These are phyloP conservation scores for Gadopsis bispinosus DNA, from an alignment of 2,797 vertebrate genomes.

Conservation along the genomic window DNA sequence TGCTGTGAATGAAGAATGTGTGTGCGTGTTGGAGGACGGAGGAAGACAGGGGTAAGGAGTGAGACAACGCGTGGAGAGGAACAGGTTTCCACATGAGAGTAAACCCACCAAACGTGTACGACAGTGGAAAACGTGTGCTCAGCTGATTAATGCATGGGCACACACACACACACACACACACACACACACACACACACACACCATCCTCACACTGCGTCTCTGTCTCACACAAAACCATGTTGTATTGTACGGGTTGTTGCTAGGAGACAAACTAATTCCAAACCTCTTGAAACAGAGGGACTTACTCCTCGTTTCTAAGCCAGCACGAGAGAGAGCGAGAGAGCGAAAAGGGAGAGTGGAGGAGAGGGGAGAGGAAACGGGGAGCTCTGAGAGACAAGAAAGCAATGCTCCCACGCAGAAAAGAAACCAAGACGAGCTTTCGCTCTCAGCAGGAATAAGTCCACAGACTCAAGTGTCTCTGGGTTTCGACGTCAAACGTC, in stretches of 20 bases:
- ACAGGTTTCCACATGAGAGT: slow-evolving; percentile 79
- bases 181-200: slow-evolving; percentile 46
- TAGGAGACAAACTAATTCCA: slow-evolving; percentile 85
- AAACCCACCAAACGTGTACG: slow-evolving; percentile 71
- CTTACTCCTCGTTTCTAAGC: slow-evolving; percentile 78
- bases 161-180: slow-evolving; percentile 53
- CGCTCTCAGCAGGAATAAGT: slow-evolving; percentile 48
- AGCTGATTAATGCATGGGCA: slow-evolving; percentile 78
- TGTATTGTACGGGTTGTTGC: slow-evolving; percentile 83
- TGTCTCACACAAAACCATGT: slow-evolving; percentile 78
- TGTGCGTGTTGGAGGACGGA: slow-evolving; percentile 2
- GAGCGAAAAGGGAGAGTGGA: slow-evolving; percentile 55
- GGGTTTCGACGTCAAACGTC: background rate
- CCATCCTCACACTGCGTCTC: slow-evolving; percentile 68
- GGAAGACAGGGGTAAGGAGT: slow-evolving; percentile 15
- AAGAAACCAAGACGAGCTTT: slow-evolving; percentile 30
- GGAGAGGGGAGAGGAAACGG: slow-evolving; percentile 27
- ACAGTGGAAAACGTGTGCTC: slow-evolving; percentile 81
- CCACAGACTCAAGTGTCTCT: slow-evolving; percentile 51
- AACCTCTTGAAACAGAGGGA: slow-evolving; percentile 83
- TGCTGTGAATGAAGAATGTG: slow-evolving; percentile 68
- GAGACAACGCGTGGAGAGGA: slow-evolving; percentile 59
- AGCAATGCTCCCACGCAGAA: slow-evolving; percentile 60
- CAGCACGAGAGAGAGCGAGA: slow-evolving; percentile 9
- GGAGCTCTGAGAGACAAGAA: slow-evolving; percentile 50